These are phyloP conservation scores for Fistularia tabacaria DNA, from an alignment of 2,797 vertebrate species.

Conservation along the genomic window DNA sequence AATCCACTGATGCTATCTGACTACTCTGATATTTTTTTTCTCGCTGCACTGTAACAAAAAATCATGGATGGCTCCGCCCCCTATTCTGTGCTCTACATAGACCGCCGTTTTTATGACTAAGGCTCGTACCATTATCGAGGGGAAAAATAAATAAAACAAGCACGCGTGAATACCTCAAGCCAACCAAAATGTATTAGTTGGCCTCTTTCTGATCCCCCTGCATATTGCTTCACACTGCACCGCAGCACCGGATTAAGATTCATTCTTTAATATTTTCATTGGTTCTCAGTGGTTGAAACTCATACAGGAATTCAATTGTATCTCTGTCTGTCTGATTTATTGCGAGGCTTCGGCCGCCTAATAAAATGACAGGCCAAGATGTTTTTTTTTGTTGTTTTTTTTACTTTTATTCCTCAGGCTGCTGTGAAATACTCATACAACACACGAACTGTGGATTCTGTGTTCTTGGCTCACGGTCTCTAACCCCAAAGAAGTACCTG, in stretches of 20 bases:
- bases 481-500: slow-evolving; percentile 28
- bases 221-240: slow-evolving; percentile 34
- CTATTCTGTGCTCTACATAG: slow-evolving; percentile 40
- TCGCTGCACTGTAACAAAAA: too few relatives aligned
- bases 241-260: slow-evolving; percentile 63
- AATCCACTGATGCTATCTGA: too few relatives aligned
- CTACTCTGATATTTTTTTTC: too few relatives aligned
- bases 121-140: slow-evolving; percentile 18
- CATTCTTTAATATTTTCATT: slow-evolving; percentile 65
- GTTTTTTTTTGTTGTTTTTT: slow-evolving; percentile 6
- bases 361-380: slow-evolving; percentile 59
- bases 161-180: slow-evolving; percentile 24
- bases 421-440: slow-evolving; percentile 35
- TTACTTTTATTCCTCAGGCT: slow-evolving; percentile 30
- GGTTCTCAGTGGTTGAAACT: slow-evolving; percentile 57
- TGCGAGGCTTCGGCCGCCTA: slow-evolving; percentile 49
- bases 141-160: slow-evolving; percentile 55
- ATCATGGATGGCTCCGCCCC: slow-evolving; percentile 34
- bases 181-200: slow-evolving; percentile 30
- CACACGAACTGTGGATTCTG: slow-evolving; percentile 23
- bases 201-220: slow-evolving; percentile 45
- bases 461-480: slow-evolving; percentile 24
- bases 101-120: slow-evolving; percentile 21
- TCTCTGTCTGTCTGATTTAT: slow-evolving; percentile 76
- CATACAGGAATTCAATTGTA: slow-evolving; percentile 67